A percentile compares a stretch with the other conserved stretches of the same genome.
These are phyloP conservation scores for Narcine bancroftii DNA, from an alignment of 2,113 vertebrate species.

Conservation along the genomic window DNA sequence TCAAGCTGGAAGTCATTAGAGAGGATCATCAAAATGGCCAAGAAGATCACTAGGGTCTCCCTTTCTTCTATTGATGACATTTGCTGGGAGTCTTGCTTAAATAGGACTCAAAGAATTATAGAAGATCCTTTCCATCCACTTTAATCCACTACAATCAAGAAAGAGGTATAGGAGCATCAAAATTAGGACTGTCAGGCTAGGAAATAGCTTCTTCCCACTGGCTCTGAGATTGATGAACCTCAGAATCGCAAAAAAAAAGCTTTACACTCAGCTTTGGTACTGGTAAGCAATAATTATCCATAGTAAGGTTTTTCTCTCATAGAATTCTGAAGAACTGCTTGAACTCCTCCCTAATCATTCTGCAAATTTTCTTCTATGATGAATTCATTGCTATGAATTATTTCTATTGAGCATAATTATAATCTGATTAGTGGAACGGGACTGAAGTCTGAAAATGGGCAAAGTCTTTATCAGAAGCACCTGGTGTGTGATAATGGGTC, in stretches of 20 bases:
- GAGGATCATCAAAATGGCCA: no score
- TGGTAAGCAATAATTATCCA: slow-evolving; percentile 81
- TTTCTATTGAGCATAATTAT: slow-evolving; percentile 83
- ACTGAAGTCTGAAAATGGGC: slow-evolving; percentile 85
- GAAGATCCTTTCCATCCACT: no score
- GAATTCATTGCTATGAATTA: slow-evolving; percentile 66
- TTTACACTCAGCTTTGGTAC: slow-evolving; percentile 63
- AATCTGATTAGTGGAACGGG: slow-evolving; percentile 68
- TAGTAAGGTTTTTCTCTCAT: slow-evolving; percentile 95
- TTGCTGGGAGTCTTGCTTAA: no score
- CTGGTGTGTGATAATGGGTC: slow-evolving; percentile 61
- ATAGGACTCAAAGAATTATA: no score
- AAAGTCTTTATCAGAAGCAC: slow-evolving; percentile 63
- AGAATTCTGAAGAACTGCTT: slow-evolving; percentile 79
- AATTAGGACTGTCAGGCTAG: no score
- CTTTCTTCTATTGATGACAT: no score
- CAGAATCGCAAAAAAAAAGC: slow-evolving; percentile 66
- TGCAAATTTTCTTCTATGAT: slow-evolving; percentile 61
- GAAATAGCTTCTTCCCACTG: slow-evolving; percentile 66
- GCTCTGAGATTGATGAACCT: no score
- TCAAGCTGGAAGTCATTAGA: no score
- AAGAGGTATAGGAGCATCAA: no score
- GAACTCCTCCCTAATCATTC: slow-evolving; percentile 72
- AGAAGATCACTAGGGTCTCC: no score
- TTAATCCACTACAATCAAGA: no score